These are phyloP conservation scores for Diorhabda elongata DNA, from an alignment of 1,140 invertebrate species.

Conservation along the genomic window DNA sequence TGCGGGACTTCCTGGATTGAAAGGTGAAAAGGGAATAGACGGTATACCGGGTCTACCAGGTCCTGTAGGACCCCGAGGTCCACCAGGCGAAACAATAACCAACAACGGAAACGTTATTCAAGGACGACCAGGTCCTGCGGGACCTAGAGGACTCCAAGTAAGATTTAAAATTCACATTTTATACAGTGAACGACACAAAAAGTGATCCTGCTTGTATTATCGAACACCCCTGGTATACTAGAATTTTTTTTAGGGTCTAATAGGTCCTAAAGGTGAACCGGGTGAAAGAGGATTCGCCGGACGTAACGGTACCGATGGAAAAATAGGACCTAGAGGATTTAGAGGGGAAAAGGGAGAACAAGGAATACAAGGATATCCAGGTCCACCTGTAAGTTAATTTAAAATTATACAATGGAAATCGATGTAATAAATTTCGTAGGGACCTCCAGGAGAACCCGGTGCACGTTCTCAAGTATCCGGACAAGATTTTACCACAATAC, in stretches of 20 bases:
- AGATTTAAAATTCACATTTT: neutral
- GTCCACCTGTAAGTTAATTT: conserved; percentile 24
- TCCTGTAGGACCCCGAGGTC: conserved; percentile 30
- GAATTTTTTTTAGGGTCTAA: conserved; percentile 31
- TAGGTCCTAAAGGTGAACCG: conserved; percentile 31
- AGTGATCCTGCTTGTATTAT: neutral
- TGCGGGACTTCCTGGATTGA: conserved; percentile 32
- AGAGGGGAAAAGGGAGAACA: conserved; percentile 26
- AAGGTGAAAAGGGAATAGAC: conserved; percentile 42
- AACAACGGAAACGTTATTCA: conserved; percentile 23
- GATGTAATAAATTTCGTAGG: conserved; percentile 20
- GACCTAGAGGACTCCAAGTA: conserved; percentile 27
- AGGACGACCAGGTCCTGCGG: conserved; percentile 31
- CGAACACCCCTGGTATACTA: conserved; percentile 20
- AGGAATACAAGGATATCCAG: conserved; percentile 31
- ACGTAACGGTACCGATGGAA: conserved; percentile 34
- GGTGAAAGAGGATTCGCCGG: conserved; percentile 31
- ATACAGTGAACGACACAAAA: no score
- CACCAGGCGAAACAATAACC: conserved; percentile 25
- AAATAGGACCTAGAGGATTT: conserved; percentile 28
- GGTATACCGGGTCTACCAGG: conserved; percentile 35
- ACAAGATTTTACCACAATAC: conserved; percentile 21
- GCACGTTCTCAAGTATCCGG: conserved; percentile 32
- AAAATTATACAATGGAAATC: neutral
- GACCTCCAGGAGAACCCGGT: conserved; percentile 45